Evolutionary conservation across 2,888 invertebrate genomes (phyloP), one percentile per base, ranked within the genome.

Genomic region (Drosophila limbata): DNA sequence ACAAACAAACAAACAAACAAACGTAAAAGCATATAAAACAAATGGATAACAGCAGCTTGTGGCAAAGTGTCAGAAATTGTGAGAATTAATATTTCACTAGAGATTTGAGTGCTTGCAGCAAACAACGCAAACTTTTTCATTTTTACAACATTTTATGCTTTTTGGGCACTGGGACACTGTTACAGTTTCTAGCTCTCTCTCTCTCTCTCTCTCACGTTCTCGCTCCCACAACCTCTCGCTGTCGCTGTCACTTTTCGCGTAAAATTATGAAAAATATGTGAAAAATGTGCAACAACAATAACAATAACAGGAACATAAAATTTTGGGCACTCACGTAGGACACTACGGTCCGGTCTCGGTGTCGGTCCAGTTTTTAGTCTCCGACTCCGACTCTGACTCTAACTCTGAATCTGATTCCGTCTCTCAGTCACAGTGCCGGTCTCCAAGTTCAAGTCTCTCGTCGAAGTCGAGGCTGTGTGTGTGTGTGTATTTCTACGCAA

Each of bases 231-330:
- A n/a, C 3, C 33, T 60, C 64, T 35, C 21, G 31, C 52, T 40
- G 37, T 13, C 28, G 10, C 31, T 19, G 28, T 19, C 42, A 31
- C 21, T 33, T 63, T 65, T 48, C 71, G 79, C 83, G 79, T 73
- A 62, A 74, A 83, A 85, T 88, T 88, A 88, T 88, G 80, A 83
- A 77, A 84, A 85, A 88, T 84, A 77, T 84, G 88, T 88, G 80
- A 73, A 70, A 81, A 75, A 65, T 83, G 69, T 77, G 59, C 51
- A 77, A 56, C 50, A 64, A 56, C 33, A 66, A 40, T 13, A 79
- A 74, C 21, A 53, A 47, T 17, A 64, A 72, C 40, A 56, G 53
- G 39, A 56, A 61, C 63, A 66, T 45, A 47, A 53, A 37, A 35
- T 47, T 67, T 63, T 59, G n/a, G 39, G n/a, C 55, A 44, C 51